Base-by-base conservation (phyloP, 2,888 invertebrate genomes). In the Xanthorhoe spadicearia region DNA sequence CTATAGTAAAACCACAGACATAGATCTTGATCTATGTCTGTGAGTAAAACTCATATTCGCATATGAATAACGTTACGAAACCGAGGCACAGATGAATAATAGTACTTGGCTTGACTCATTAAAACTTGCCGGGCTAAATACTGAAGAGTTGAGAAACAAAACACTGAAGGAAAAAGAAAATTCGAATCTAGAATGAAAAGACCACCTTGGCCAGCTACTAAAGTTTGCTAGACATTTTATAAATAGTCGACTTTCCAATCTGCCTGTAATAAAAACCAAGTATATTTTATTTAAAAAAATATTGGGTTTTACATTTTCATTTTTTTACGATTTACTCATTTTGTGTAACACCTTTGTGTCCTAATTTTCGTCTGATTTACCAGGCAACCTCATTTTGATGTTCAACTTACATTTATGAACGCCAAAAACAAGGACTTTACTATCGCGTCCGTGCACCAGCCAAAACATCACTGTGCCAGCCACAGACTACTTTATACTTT, bases 391-490 rank as follows among this genome's bases (percentile, higher is more conserved):
- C 7, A 32, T 67, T 48, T 9, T 57, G 50, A 43, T 51, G n/a
- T 32, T 9, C 73, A 83, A 75, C 79, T 80, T 81, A 79, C 80
- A 78, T 83, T 83, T 79, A 71, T 80, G 80, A 81, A 84, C 78
- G 79, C 74, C 68, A 81, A 77, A 84, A 86, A 85, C 83, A 85
- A 80, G 80, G 81, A 76, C 83, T 85, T 87, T 81, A 86, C 79
- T 78, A 69, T 74, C 76, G 73, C 80, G 49, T 48, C 46, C 43
- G 43, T 35, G 35, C 18, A 10, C 54, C 38, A 18, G n/a, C 32
- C 32, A 32, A 23, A 52, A 52, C 38, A 43, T 13, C 38, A 54
- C 38, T 6, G n/a, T 32, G 9, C 10, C 48, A 28, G 58, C 13
- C 43, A 49, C 61, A 43, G 58, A 58, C 54, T 46, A 54, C 49